Conservation (phyloP, 2,888 invertebrate species). For the Trichacis sp. region DNA sequence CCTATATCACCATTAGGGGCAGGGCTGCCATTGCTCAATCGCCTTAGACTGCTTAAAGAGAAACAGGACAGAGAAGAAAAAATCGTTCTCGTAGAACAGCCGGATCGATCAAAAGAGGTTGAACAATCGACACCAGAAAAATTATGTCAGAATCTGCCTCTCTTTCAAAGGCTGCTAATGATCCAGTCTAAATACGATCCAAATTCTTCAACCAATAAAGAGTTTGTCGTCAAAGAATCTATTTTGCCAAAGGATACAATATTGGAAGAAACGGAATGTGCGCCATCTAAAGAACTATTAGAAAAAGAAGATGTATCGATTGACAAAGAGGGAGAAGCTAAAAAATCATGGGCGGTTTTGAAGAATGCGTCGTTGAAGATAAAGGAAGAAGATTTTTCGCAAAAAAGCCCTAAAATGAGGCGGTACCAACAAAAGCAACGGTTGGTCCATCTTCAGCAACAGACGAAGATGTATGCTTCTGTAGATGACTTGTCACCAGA, state of each 20-base stretch:
- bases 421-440: conserved; percentile 54
- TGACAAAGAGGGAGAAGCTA: conserved; percentile 61
- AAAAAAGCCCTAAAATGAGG: conserved; percentile 50
- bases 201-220: conserved; percentile 65
- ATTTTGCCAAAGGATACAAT: conserved; percentile 50
- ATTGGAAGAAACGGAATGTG: conserved; percentile 45
- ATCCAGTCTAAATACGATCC: conserved; percentile 82
- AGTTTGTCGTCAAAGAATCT: conserved; percentile 55
- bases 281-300: conserved; percentile 33
- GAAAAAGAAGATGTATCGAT: conserved; percentile 28
- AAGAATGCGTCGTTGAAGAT: conserved; percentile 75
- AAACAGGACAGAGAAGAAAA: conserved; percentile 77
- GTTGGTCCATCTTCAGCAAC: conserved; percentile 58
- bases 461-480: conserved; percentile 81
- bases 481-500: conserved; percentile 89
- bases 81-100: conserved; percentile 54
- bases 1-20: conserved; percentile 85
- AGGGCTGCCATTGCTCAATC: conserved; percentile 82
- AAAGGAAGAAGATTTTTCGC: conserved; percentile 49
- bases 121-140: conserved; percentile 36
- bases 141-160: conserved; percentile 71
- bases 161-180: conserved; percentile 80
- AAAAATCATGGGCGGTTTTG: conserved; percentile 82
- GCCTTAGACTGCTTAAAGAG: conserved; percentile 85
- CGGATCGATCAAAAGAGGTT: conserved; percentile 47